Conservation (phyloP, 2,888 invertebrate species). For the Ophraella communa region DNA sequence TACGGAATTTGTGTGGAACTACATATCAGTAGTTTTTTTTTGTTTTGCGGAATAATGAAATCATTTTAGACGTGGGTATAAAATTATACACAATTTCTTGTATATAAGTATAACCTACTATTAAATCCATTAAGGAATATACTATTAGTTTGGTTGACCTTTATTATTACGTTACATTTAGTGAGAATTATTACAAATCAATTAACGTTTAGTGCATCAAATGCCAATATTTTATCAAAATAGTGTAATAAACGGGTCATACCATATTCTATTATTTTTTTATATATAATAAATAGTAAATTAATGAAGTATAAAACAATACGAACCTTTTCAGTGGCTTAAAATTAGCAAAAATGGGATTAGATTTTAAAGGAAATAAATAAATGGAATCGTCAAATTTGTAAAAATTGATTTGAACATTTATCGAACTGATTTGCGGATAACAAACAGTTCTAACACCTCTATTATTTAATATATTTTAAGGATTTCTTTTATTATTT, state of each 20-base stretch:
- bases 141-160: background rate
- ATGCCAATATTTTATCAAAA: background rate
- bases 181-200: background rate
- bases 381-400: no score
- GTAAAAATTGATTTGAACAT: no score
- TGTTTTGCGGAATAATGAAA: background rate
- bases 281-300: no score
- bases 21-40: no score
- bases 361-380: no score
- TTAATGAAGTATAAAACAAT: no score
- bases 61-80: background rate
- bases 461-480: no score
- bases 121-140: conserved; percentile 6
- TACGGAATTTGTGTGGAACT: background rate
- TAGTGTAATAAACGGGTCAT: background rate
- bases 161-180: background rate
- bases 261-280: background rate
- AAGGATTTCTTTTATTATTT: no score
- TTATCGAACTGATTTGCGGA: no score
- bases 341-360: no score
- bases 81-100: background rate
- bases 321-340: no score
- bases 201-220: background rate
- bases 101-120: background rate
- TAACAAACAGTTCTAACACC: no score